phyloP scores from a whole-genome alignment of 2,797 vertebrate species.

The Esox lucius region DNA sequence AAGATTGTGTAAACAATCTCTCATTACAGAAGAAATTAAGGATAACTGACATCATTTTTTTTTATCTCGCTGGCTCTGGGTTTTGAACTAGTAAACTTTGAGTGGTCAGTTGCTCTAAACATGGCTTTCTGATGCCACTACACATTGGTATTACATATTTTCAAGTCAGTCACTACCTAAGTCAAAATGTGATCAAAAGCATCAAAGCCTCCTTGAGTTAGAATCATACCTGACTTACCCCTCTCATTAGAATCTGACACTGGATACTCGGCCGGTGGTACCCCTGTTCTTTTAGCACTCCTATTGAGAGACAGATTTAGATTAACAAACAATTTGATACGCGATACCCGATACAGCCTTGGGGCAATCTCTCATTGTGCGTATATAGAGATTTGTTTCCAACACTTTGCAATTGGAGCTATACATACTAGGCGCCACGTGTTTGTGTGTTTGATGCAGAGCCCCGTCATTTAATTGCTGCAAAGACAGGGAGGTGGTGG shows the following conservation, averaged over 20 bases:
- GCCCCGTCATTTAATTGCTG: not conserved
- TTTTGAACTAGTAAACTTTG: no score
- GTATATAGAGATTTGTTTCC: not conserved
- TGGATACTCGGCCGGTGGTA: not conserved
- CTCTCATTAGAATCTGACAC: slow-evolving; percentile 1
- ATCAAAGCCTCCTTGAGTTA: not conserved
- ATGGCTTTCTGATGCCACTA: no score
- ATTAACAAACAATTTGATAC: not conserved
- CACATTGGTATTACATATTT: not conserved
- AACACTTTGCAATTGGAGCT: not conserved
- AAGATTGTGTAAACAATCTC: no score
- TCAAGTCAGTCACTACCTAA: not conserved
- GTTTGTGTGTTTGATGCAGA: not conserved
- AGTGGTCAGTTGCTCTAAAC: no score
- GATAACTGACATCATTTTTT: no score
- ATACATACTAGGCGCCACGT: not conserved
- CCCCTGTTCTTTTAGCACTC: not conserved
- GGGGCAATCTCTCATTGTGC: not conserved
- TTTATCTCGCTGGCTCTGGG: no score
- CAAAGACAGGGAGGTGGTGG: not conserved
- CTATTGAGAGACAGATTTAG: slow-evolving; percentile 4
- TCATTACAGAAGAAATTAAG: no score
- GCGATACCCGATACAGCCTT: not conserved
- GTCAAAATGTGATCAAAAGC: not conserved
- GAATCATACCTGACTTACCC: not conserved